These are phyloP conservation scores for Paramisgurnus dabryanus DNA, from an alignment of 2,113 vertebrate genomes.

Conservation along the genomic window DNA sequence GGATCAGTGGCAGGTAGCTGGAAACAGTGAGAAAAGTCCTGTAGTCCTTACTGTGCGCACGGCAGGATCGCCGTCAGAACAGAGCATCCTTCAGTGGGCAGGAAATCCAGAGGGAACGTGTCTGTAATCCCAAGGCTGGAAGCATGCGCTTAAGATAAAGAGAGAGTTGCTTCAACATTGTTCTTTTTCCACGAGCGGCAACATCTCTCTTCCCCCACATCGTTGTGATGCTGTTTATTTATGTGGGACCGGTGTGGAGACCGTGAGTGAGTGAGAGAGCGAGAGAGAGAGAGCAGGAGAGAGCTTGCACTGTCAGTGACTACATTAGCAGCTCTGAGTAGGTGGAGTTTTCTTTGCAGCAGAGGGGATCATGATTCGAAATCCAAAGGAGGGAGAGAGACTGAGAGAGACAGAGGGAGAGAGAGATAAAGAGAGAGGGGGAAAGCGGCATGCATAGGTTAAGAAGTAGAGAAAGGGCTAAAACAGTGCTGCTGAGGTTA, in stretches of 20 bases:
- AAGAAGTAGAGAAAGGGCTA: slow-evolving; percentile 42
- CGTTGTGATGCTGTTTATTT: slow-evolving; percentile 53
- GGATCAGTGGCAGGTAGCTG: slow-evolving; percentile 31
- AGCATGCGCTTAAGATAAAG: slow-evolving; percentile 35
- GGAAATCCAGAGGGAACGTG: slow-evolving; percentile 9
- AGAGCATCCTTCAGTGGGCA: slow-evolving; percentile 57
- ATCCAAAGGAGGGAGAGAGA: slow-evolving; percentile 53
- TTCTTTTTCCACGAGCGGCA: slow-evolving; percentile 54
- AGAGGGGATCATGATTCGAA: slow-evolving; percentile 69
- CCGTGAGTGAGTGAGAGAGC: slow-evolving; percentile 15
- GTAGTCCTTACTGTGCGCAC: slow-evolving; percentile 48
- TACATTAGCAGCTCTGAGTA: slow-evolving; percentile 75
- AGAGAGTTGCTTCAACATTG: slow-evolving; percentile 57
- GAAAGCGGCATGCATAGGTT: slow-evolving; percentile 23
- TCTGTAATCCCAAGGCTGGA: slow-evolving; percentile 50
- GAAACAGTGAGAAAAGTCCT: slow-evolving; percentile 43
- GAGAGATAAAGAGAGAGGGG: slow-evolving; percentile 23
- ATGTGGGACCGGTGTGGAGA: slow-evolving; percentile 45
- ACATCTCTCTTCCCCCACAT: slow-evolving; percentile 55
- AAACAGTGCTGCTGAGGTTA: slow-evolving; percentile 36
- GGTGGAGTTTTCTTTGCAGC: slow-evolving; percentile 78
- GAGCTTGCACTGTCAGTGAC: slow-evolving; percentile 66
- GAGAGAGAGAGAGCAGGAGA: slow-evolving; percentile 31
- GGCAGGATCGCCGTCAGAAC: slow-evolving; percentile 39
- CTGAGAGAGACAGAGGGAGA: slow-evolving; percentile 34